Evolutionary conservation across 2,888 invertebrate species (phyloP).

Genomic region (Rhabditoides inermis): DNA sequence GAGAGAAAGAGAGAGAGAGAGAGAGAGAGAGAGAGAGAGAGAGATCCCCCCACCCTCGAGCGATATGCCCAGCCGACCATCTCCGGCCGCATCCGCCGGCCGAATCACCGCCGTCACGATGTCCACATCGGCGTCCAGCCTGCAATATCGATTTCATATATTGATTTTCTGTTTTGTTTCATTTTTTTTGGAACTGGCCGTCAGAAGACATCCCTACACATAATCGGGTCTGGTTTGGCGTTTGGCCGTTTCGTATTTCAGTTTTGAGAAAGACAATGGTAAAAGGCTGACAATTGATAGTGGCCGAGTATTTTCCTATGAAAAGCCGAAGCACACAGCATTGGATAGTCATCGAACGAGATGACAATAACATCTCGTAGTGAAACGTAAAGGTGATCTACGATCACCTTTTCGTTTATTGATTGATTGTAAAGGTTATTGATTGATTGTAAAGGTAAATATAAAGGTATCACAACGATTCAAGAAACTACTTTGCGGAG

Average conservation of each 20-base stretch:
- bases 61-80: slow-evolving; percentile 74
- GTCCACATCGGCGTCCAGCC: slow-evolving; percentile 12
- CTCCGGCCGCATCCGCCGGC: slow-evolving; percentile 54
- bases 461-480: too few relatives aligned
- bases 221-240: slow-evolving; percentile 24
- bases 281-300: not conserved
- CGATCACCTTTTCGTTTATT: too few relatives aligned
- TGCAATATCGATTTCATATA: not conserved
- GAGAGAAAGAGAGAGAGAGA: not conserved
- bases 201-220: too few relatives aligned
- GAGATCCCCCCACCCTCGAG: slow-evolving; percentile 62
- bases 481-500: too few relatives aligned
- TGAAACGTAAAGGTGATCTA: too few relatives aligned
- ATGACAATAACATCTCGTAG: too few relatives aligned
- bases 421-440: too few relatives aligned
- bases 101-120: slow-evolving; percentile 31
- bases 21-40: not conserved
- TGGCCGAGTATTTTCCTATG: not conserved
- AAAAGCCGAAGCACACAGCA: too few relatives aligned
- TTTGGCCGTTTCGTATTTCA: slow-evolving; percentile 22
- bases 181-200: too few relatives aligned
- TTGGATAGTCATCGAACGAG: too few relatives aligned
- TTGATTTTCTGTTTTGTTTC: too few relatives aligned
- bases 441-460: too few relatives aligned
- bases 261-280: not conserved